Base-by-base conservation (phyloP, 2,797 vertebrate species). In the Anguilla pacifica region DNA sequence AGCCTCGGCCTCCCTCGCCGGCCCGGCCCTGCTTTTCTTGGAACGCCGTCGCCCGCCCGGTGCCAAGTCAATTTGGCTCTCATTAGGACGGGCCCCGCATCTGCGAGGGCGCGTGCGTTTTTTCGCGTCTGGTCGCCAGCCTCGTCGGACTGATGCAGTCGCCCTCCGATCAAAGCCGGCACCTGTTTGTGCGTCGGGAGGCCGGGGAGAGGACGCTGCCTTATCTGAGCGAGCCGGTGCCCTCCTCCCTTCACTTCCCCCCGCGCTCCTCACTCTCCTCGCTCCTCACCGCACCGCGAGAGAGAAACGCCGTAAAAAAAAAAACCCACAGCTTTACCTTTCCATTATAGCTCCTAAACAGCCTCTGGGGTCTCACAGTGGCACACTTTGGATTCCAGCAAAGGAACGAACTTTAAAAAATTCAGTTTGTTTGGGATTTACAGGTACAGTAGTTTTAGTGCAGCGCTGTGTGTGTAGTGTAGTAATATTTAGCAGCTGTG, bases 41-140 rank as follows among this genome's bases (percentile, higher is more conserved):
- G 95, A 95, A 93, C 93, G 55, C 90, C 89, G 88, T 2, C 88
- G 43, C 87, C 91, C 91, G 94, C 95, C 96, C 96, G 93, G 96
- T 97, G 97, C 97, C 98, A 98, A 98, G 97, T 97, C 96, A 96
- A 97, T 97, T 98, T 97, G 97, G 96, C 96, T 97, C 96, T 97
- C 97, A 97, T 98, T 97, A 97, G 95, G 97, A 96, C 90, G 94
- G 96, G 96, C 96, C 97, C 96, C 96, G 94, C 97, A 97, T 97
- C 97, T 97, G 96, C 94, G 96, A 96, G 95, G 91, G 89, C 4
- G 43, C 43, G 43, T 46, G 43, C 43, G 90, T 81, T 92, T 89
- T 89, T 89, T 87, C 86, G 87, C 84, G 83, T 87, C 77, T 85
- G 89, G 86, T 87, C 93, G 92, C 94, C 94, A 84, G 83, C 92